Conservation (phyloP, 2,888 invertebrate genomes). For the Nomada ferruginata region DNA sequence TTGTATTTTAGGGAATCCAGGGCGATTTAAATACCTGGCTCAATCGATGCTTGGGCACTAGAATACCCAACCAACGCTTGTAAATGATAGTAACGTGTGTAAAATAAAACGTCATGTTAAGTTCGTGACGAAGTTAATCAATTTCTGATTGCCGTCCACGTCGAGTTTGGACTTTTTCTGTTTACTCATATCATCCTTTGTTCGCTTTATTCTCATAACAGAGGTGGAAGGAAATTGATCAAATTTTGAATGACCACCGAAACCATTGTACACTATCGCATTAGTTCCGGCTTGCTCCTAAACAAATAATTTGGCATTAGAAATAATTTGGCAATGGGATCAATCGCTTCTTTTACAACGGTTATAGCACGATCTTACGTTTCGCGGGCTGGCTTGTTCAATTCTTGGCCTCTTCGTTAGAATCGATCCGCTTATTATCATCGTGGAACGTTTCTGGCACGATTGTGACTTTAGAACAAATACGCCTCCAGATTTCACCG, state of each 20-base stretch:
- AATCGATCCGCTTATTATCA: conserved; percentile 27
- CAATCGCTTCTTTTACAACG: neutral
- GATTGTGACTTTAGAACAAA: conserved; percentile 23
- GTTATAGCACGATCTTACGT: conserved; percentile 30
- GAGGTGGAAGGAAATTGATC: conserved; percentile 65
- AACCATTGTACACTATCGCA: conserved; percentile 65
- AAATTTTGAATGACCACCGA: conserved; percentile 72
- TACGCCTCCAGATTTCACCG: conserved; percentile 46
- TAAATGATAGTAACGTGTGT: too few species aligned
- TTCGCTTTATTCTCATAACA: conserved; percentile 35
- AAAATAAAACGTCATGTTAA: too few species aligned
- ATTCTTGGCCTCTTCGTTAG: conserved; percentile 53
- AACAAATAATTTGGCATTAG: conserved; percentile 10
- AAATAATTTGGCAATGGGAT: conserved; percentile 5
- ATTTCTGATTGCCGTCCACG: conserved; percentile 49
- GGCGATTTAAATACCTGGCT: too few species aligned
- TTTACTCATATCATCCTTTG: conserved; percentile 12
- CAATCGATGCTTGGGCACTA: too few species aligned
- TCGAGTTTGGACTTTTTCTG: conserved; percentile 40
- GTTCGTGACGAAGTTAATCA: conserved; percentile 10
- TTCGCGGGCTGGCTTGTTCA: neutral
- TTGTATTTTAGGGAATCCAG: too few species aligned
- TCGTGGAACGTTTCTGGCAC: neutral
- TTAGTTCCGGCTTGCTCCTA: conserved; percentile 39
- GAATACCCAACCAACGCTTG: too few species aligned